Evolutionary conservation across 2,888 invertebrate species (phyloP).

Genomic region (Napeogenes inachia): DNA sequence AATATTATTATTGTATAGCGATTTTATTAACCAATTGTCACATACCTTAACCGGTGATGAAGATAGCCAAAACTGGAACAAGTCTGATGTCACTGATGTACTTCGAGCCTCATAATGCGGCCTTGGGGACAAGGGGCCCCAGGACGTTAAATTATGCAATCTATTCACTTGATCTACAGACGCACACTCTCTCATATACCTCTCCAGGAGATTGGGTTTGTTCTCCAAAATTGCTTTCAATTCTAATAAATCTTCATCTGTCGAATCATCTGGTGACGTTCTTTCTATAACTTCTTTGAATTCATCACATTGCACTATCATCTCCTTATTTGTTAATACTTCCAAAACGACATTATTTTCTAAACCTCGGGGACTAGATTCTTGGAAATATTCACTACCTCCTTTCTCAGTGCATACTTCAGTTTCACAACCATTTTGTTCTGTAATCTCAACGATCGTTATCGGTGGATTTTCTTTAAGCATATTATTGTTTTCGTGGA

Average conservation of each 20-base stretch:
- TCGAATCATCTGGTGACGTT: constrained; percentile 60
- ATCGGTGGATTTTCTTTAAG: constrained; percentile 70
- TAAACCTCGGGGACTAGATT: constrained; percentile 59
- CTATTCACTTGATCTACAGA: constrained; percentile 80
- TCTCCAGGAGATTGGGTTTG: constrained; percentile 83
- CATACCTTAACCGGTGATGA: constrained; percentile 85
- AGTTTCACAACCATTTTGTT: constrained; percentile 71
- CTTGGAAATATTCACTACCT: constrained; percentile 55
- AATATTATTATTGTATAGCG: too few species aligned
- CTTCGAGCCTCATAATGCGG: constrained; percentile 77
- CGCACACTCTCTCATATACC: constrained; percentile 87
- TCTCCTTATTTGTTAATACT: constrained; percentile 54
- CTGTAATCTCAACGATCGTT: constrained; percentile 66
- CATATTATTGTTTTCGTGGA: constrained; percentile 64
- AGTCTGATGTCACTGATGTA: constrained; percentile 88
- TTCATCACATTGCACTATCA: constrained; percentile 59
- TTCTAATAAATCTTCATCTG: constrained; percentile 64
- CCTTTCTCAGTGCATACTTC: constrained; percentile 50
- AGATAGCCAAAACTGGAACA: constrained; percentile 90
- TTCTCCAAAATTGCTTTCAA: constrained; percentile 58
- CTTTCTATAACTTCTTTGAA: constrained; percentile 64
- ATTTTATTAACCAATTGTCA: constrained; percentile 27
- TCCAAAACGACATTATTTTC: constrained; percentile 66
- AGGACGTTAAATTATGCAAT: constrained; percentile 77
- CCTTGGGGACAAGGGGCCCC: constrained; percentile 67